Percentiles rank a stretch among this genome's conserved stretches.
These are phyloP conservation scores for Lota lota DNA, from an alignment of 2,113 vertebrate genomes.

Conservation along the genomic window DNA sequence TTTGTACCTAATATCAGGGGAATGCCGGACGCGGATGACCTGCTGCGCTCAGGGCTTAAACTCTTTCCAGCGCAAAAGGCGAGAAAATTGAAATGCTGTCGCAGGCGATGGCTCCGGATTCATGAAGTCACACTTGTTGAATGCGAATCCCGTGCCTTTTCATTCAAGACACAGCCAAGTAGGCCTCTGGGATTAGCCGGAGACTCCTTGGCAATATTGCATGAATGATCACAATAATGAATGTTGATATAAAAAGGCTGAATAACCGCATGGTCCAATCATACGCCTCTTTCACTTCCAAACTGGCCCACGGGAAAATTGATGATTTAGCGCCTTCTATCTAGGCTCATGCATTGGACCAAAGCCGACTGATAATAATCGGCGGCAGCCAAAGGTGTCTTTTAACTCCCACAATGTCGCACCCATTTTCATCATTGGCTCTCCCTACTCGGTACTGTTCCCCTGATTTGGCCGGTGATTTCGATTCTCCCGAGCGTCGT, in stretches of 20 bases:
- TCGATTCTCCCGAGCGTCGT: slow-evolving; percentile 62
- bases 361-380: slow-evolving; percentile 9
- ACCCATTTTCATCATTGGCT: slow-evolving; percentile 50
- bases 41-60: slow-evolving; percentile 67
- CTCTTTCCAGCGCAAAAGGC: slow-evolving; percentile 62
- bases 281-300: not conserved
- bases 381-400: not conserved
- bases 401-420: slow-evolving; percentile 23
- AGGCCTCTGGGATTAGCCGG: slow-evolving; percentile 26
- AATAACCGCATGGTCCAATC: slow-evolving; percentile 5
- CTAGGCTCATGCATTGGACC: not conserved
- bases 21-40: slow-evolving; percentile 72
- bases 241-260: slow-evolving; percentile 32
- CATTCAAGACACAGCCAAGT: slow-evolving; percentile 36
- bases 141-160: slow-evolving; percentile 29
- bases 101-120: slow-evolving; percentile 40
- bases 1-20: slow-evolving; percentile 82
- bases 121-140: slow-evolving; percentile 66
- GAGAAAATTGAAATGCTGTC: slow-evolving; percentile 66
- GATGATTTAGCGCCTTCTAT: slow-evolving; percentile 18
- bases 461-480: slow-evolving; percentile 71
- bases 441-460: slow-evolving; percentile 4
- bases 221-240: slow-evolving; percentile 49
- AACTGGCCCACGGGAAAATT: not conserved
- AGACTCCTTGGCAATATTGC: slow-evolving; percentile 38